A percentile compares a stretch with the other conserved stretches of the same genome.
These are phyloP conservation scores for Manduca sexta DNA, from an alignment of 1,140 invertebrate species.

Conservation along the genomic window DNA sequence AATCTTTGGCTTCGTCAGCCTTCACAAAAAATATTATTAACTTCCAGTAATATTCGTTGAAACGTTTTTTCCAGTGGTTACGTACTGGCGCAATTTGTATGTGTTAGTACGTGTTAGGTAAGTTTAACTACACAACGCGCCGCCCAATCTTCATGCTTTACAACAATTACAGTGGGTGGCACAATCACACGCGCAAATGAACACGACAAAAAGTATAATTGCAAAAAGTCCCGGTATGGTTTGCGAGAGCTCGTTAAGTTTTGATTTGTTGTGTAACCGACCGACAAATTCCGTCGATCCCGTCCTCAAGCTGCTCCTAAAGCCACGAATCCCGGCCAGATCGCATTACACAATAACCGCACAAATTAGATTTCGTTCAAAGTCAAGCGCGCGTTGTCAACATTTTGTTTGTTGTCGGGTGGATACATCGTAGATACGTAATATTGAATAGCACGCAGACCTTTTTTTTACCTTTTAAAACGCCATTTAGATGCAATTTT, in stretches of 20 bases:
- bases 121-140: constrained; percentile 5
- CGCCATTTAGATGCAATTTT: background rate
- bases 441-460: constrained; percentile 54
- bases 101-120: constrained; percentile 10
- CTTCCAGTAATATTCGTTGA: constrained; percentile 38
- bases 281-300: constrained; percentile 56
- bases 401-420: constrained; percentile 53
- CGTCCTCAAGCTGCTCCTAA: constrained; percentile 34
- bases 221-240: constrained; percentile 34
- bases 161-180: constrained; percentile 30
- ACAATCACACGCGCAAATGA: constrained; percentile 57
- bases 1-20: constrained; percentile 30
- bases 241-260: constrained; percentile 63
- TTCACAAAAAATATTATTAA: constrained; percentile 49
- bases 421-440: constrained; percentile 55
- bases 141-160: constrained; percentile 13
- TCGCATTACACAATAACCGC: constrained; percentile 67
- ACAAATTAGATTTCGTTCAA: constrained; percentile 70
- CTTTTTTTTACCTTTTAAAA: constrained; percentile 24
- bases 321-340: constrained; percentile 34
- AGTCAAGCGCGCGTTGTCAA: constrained; percentile 65
- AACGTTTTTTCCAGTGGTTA: constrained; percentile 10
- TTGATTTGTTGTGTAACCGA: constrained; percentile 71
- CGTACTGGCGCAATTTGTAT: constrained; percentile 15
- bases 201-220: constrained; percentile 38